These are phyloP conservation scores for Sciaenops ocellatus DNA, from an alignment of 2,797 vertebrate species.

Conservation along the genomic window DNA sequence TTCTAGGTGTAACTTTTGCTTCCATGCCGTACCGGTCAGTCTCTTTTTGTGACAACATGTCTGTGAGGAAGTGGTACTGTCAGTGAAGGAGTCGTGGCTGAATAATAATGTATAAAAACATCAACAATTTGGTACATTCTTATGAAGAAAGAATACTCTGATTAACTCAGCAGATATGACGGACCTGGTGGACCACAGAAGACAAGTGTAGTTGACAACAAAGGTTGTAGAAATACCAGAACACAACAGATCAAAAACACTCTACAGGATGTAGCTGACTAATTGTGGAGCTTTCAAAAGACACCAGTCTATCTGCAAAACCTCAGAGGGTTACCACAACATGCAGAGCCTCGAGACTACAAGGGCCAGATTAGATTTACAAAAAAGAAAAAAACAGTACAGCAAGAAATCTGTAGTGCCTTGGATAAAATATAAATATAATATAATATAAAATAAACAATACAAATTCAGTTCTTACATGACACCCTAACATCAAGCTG, in stretches of 20 bases:
- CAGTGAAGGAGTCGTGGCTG: not conserved
- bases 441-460: too few relatives aligned
- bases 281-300: not conserved
- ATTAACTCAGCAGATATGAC: not conserved
- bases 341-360: not conserved
- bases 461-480: too few relatives aligned
- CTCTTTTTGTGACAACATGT: not conserved
- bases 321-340: conserved; percentile 2
- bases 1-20: not conserved
- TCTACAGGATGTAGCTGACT: not conserved
- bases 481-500: not conserved
- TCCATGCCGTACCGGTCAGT: too few relatives aligned
- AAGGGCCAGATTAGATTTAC: not conserved
- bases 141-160: not conserved
- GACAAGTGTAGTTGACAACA: not conserved
- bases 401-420: too few relatives aligned
- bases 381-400: not conserved
- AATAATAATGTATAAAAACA: not conserved
- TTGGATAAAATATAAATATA: too few relatives aligned
- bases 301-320: not conserved
- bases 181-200: not conserved
- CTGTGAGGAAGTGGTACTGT: not conserved
- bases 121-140: not conserved
- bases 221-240: not conserved
- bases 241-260: not conserved